Evolutionary conservation across 2,797 vertebrate genomes (phyloP).

Genomic region (Allobates femoralis): DNA sequence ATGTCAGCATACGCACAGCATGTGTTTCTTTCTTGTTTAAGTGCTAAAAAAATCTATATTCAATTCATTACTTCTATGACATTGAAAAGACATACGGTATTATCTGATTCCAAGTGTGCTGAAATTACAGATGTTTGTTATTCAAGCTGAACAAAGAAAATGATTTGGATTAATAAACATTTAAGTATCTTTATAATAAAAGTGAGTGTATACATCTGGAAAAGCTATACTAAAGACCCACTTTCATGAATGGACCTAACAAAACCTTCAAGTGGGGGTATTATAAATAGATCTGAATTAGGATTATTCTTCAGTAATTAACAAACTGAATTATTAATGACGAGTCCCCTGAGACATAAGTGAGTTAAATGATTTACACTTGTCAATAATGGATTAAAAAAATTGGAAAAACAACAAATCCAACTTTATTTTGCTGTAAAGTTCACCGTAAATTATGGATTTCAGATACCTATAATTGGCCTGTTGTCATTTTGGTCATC

Average conservation of each 20-base stretch:
- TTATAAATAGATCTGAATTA: background rate
- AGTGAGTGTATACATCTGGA: background rate
- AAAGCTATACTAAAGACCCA: background rate
- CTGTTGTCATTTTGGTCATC: too few species aligned
- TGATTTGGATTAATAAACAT: too few species aligned
- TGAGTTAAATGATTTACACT: background rate
- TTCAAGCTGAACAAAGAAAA: background rate
- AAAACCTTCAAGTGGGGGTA: too few species aligned
- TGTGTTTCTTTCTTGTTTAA: background rate
- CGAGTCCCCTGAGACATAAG: background rate
- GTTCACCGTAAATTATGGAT: too few species aligned
- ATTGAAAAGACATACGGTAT: background rate
- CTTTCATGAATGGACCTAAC: background rate
- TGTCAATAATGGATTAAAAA: background rate
- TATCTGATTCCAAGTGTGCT: background rate
- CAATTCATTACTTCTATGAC: background rate
- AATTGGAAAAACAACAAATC: background rate
- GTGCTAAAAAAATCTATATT: background rate
- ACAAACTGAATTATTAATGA: background rate
- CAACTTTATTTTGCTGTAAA: background rate
- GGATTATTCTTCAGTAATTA: background rate
- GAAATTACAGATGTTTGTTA: background rate
- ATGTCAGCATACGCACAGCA: slow-evolving; percentile 25
- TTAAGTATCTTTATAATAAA: background rate
- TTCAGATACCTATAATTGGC: too few species aligned